Evolutionary conservation across 1,140 invertebrate genomes (phyloP).

Genomic region (Scylla paramamosain): DNA sequence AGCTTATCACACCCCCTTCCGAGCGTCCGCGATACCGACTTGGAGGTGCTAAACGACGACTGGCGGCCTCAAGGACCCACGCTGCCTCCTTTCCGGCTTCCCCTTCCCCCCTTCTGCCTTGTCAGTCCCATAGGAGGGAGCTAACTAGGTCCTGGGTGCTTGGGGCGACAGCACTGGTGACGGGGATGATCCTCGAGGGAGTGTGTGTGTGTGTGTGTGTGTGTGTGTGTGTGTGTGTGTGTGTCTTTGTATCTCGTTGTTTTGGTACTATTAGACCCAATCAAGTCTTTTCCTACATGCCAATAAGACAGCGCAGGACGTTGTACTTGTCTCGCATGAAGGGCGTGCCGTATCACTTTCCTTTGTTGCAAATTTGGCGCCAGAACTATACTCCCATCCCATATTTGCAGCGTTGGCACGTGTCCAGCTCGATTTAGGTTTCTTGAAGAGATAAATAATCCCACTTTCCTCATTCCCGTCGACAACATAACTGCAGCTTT

Average conservation of each 20-base stretch:
- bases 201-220: neutral
- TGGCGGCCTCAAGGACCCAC: slow-evolving; percentile 14
- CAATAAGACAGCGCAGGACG: neutral
- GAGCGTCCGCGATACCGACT: slow-evolving; percentile 25
- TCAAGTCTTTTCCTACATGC: neutral
- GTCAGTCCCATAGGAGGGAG: neutral
- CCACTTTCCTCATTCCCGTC: neutral
- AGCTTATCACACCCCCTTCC: slow-evolving; percentile 57
- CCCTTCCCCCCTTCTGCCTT: neutral
- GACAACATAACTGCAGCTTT: slow-evolving; percentile 30
- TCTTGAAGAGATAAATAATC: neutral
- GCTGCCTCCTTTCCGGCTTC: neutral
- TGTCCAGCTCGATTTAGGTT: neutral
- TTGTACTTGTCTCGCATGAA: neutral
- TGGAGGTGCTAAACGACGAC: slow-evolving; percentile 12
- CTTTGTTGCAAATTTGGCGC: neutral
- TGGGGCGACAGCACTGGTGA: neutral
- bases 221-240: neutral
- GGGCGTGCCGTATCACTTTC: neutral
- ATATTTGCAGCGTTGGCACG: neutral
- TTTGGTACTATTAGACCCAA: neutral
- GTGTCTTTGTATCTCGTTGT: neutral
- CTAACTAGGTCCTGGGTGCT: neutral
- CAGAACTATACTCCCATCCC: neutral
- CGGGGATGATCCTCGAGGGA: neutral